Percentiles rank a stretch among this genome's conserved stretches.
Evolutionary conservation across 1,140 invertebrate genomes (phyloP).

Genomic region (Heliconius eleuchia): DNA sequence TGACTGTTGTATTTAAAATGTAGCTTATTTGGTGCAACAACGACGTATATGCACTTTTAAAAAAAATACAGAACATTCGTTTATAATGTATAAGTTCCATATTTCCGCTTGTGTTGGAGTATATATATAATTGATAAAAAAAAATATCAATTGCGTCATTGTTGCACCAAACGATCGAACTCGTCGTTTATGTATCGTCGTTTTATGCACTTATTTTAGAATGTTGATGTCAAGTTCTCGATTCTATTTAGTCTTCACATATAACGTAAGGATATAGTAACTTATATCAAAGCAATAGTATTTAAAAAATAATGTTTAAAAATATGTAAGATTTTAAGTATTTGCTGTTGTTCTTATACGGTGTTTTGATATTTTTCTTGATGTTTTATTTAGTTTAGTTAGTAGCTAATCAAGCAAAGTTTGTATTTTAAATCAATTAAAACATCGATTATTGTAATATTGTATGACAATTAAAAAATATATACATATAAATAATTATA

Average conservation of each 20-base stretch:
- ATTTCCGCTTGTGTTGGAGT: not conserved
- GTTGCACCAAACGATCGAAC: no score
- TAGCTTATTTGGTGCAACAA: no score
- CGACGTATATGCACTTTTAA: no score
- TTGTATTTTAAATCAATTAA: not conserved
- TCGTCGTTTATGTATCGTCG: not conserved
- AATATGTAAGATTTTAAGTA: not conserved
- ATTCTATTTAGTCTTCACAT: conserved; percentile 8
- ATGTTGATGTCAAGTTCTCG: not conserved
- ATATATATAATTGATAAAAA: not conserved
- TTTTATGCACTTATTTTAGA: conserved; percentile 5
- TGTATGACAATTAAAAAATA: not conserved
- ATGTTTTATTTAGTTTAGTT: not conserved
- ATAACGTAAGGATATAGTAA: not conserved
- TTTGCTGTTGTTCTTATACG: not conserved
- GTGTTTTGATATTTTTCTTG: not conserved
- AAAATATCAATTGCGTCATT: no score
- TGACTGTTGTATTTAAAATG: not conserved
- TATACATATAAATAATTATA: not conserved
- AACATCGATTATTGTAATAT: not conserved
- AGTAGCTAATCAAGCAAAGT: not conserved
- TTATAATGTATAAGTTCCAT: not conserved
- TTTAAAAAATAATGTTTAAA: not conserved
- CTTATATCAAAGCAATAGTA: not conserved
- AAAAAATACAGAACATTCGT: no score